Evolutionary conservation across 2,888 invertebrate genomes (phyloP), one percentile per base, ranked within the genome.

Genomic region (Pherbina coryleti): DNA sequence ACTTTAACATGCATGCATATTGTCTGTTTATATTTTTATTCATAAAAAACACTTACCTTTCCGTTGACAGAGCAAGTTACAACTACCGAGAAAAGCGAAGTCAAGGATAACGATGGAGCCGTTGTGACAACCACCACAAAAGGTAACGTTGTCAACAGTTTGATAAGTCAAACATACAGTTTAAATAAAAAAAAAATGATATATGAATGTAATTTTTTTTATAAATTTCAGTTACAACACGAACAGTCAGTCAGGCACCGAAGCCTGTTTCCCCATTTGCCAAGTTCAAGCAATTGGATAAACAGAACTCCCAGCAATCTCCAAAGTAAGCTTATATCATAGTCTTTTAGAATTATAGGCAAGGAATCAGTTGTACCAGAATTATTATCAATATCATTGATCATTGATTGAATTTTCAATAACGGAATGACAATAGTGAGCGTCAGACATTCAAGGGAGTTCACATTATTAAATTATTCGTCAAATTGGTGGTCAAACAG

Each of bases 221-320:
- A 17, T 75, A 66, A 9, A 57, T 82, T 83, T 9, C 78, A 90
- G 90, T 89, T 84, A 89, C 89, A 84, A 89, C 89, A 81, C 87
- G 87, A 79, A 87, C 91, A 92, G 93, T 93, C 88, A 91, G 81
- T 76, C 83, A 85, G 90, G 89, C 91, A 90, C 81, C 91, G 89
- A 89, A 95, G 93, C 93, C 94, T 83, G 92, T 94, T 88, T 96
- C 96, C 85, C 95, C 97, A 82, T 96, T 97, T 91, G 94, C 96
- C 88, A 97, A 96, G 92, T 97, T 97, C 92, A 94, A 95, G 90
- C 96, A 97, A 91, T 93, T 97, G 90, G 97, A 97, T 90, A 94
- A 94, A 89, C 95, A 96, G 91, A 95, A 94, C 90, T 95, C 95
- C 85, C 92, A 92, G 87, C 93, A 93, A 88, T 90, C 90, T 84